These are phyloP conservation scores for Heliothis virescens DNA, from an alignment of 1,140 invertebrate species.

Conservation along the genomic window DNA sequence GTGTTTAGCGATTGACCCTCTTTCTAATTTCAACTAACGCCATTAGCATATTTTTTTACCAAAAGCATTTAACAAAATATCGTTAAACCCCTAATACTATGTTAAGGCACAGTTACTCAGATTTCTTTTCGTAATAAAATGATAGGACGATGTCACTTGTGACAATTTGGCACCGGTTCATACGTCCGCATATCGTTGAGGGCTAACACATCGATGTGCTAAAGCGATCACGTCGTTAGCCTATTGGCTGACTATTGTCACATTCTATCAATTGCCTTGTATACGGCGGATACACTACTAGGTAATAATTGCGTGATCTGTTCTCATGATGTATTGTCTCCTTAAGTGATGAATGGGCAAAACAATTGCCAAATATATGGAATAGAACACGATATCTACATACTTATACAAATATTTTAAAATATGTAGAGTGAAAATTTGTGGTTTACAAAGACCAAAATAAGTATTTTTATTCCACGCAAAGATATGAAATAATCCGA, in stretches of 20 bases:
- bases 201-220: background rate
- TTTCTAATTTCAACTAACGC: no score
- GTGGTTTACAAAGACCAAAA: no score
- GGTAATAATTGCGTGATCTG: conserved; percentile 18
- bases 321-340: background rate
- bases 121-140: background rate
- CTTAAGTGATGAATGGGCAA: background rate
- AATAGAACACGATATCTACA: background rate
- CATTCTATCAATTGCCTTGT: conserved; percentile 14
- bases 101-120: no score
- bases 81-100: no score
- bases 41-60: no score
- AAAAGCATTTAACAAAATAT: no score
- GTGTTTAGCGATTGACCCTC: no score
- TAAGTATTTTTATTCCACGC: background rate
- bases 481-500: background rate
- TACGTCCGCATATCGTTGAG: background rate
- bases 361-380: background rate
- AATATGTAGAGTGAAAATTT: no score
- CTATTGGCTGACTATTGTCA: conserved; percentile 33
- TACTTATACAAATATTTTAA: no score
- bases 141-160: background rate
- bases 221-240: conserved; percentile 26
- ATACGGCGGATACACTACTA: background rate
- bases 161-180: conserved; percentile 16